These are phyloP conservation scores for Synchiropus splendidus DNA, from an alignment of 2,113 vertebrate species.

Conservation along the genomic window DNA sequence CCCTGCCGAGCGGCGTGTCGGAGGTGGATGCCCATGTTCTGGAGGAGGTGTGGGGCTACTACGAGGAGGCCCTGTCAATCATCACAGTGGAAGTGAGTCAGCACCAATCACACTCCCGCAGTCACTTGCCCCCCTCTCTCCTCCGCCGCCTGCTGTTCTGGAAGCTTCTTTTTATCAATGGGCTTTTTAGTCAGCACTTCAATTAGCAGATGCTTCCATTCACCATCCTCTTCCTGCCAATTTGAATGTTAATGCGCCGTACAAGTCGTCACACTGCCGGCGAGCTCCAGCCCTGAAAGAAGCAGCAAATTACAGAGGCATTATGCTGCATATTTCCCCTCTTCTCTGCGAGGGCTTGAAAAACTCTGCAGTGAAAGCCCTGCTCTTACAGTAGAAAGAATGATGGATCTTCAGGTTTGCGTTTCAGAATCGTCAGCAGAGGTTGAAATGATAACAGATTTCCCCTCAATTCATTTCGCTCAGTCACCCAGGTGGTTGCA, in stretches of 20 bases:
- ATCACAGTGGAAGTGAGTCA: constrained; percentile 74
- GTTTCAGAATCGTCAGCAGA: constrained; percentile 5
- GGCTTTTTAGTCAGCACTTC: constrained; percentile 60
- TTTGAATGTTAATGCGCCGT: constrained; percentile 60
- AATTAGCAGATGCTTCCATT: constrained; percentile 72
- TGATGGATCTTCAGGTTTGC: constrained; percentile 7
- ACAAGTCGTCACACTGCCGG: constrained; percentile 51
- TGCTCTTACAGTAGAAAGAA: constrained; percentile 16
- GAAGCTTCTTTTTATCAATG: constrained; percentile 64
- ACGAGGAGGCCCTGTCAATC: constrained; percentile 76
- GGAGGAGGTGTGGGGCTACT: constrained; percentile 78
- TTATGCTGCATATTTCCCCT: constrained; percentile 32
- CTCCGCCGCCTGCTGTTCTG: constrained; percentile 49
- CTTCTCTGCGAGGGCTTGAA: constrained; percentile 37
- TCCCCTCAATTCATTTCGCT: neutral
- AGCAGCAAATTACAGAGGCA: constrained; percentile 47
- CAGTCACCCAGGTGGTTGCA: constrained; percentile 22
- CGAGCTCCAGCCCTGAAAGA: constrained; percentile 52
- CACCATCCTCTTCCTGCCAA: constrained; percentile 66
- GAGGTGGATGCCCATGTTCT: constrained; percentile 67
- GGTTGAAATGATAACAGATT: constrained; percentile 16
- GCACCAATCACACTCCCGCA: constrained; percentile 37
- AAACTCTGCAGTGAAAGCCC: constrained; percentile 39
- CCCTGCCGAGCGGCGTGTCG: constrained; percentile 66
- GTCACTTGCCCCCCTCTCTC: constrained; percentile 39